Conservation (phyloP, 2,113 vertebrate species). For the Xenopus laevis region DNA sequence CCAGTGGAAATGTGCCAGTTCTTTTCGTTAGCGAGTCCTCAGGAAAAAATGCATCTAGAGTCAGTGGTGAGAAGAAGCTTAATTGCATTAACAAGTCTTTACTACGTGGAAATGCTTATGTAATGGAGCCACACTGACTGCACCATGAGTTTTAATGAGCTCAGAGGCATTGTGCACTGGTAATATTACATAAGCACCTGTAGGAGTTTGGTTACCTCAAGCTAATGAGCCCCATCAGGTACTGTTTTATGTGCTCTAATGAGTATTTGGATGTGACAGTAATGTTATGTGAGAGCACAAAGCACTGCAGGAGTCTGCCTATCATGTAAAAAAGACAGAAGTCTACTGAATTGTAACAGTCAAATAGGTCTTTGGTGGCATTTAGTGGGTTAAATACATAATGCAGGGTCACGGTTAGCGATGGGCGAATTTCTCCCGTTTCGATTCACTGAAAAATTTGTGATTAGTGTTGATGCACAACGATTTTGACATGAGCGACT, state of each 20-base stretch:
- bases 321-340: neutral
- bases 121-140: constrained; percentile 13
- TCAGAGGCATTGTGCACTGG: constrained; percentile 7
- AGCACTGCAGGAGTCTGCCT: constrained; percentile 28
- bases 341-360: too few relatives aligned
- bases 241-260: constrained; percentile 33
- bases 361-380: too few relatives aligned
- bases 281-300: constrained; percentile 11
- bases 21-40: constrained; percentile 27
- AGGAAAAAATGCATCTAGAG: constrained; percentile 29
- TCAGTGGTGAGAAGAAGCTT: constrained; percentile 21
- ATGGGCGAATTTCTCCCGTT: too few relatives aligned
- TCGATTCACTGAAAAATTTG: too few relatives aligned
- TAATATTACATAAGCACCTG: constrained; percentile 29
- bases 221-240: constrained; percentile 41
- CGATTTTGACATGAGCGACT: too few relatives aligned
- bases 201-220: constrained; percentile 40
- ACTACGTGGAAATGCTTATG: constrained; percentile 28
- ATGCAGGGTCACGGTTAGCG: too few relatives aligned
- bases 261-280: constrained; percentile 17
- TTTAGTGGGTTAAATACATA: too few relatives aligned
- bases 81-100: constrained; percentile 42
- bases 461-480: too few relatives aligned
- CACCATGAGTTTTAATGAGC: constrained; percentile 30
- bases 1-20: constrained; percentile 28